Evolutionary conservation across 2,113 vertebrate species (phyloP).

Genomic region (Erythrocercus mccallii): DNA sequence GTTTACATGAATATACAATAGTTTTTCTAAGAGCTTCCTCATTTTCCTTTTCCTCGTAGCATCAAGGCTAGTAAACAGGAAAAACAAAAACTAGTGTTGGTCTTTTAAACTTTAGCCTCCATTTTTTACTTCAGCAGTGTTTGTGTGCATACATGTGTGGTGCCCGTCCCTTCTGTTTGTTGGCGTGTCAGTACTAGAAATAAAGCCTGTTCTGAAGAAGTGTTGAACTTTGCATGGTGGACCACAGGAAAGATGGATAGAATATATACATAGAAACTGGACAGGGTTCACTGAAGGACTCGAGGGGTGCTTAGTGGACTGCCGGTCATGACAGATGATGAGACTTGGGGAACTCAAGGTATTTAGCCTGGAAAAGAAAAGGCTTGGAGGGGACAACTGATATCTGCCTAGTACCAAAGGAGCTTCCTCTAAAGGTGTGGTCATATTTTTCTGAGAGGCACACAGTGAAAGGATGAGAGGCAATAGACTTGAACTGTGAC

Average conservation of each 20-base stretch:
- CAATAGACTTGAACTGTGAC: neutral
- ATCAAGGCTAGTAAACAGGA: neutral
- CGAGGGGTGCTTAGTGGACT: neutral
- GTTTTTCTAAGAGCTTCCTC: neutral
- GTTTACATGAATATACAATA: neutral
- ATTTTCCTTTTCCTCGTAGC: neutral
- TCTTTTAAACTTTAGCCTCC: neutral
- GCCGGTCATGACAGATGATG: neutral
- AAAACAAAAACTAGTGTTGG: neutral
- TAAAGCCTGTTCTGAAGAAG: neutral
- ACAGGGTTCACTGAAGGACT: neutral
- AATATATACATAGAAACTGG: neutral
- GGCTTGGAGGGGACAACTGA: neutral
- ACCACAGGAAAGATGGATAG: neutral
- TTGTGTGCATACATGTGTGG: fast-evolving
- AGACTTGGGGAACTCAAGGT: neutral
- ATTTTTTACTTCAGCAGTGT: neutral
- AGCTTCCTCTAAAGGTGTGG: neutral
- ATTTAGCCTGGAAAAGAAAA: neutral
- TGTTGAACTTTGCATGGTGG: neutral
- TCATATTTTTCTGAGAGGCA: neutral
- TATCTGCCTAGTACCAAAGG: neutral
- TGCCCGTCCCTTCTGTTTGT: neutral
- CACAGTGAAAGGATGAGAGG: neutral
- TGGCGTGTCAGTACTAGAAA: neutral